These are phyloP conservation scores for Gryllus bimaculatus DNA, from an alignment of 1,140 invertebrate species.

Conservation along the genomic window DNA sequence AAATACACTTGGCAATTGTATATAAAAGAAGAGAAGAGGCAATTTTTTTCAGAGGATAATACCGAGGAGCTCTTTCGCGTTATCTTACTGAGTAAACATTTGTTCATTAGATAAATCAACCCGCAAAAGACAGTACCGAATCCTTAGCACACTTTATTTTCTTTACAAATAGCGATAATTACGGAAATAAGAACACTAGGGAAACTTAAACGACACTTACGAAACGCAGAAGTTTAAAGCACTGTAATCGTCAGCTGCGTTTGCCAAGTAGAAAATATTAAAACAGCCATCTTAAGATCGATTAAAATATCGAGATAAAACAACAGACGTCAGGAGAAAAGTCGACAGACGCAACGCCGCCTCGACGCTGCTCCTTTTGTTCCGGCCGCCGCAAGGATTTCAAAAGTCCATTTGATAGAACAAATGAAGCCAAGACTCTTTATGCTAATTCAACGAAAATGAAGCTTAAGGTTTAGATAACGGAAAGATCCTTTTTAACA, in stretches of 20 bases:
- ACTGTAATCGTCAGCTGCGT: background rate
- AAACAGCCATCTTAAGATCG: background rate
- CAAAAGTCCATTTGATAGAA: background rate
- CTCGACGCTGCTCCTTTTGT: background rate
- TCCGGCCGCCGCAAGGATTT: background rate
- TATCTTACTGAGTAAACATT: too few species aligned
- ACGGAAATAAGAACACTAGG: too few species aligned
- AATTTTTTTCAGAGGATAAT: too few species aligned
- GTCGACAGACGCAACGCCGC: background rate
- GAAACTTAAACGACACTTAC: too few species aligned
- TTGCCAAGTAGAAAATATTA: background rate
- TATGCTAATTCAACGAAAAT: constrained; percentile 1
- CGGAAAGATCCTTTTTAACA: background rate
- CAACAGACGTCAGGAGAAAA: background rate
- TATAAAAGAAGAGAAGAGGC: too few species aligned
- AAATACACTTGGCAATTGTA: too few species aligned
- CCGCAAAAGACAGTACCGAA: too few species aligned
- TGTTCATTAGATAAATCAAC: too few species aligned
- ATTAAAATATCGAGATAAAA: background rate
- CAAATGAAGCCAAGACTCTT: constrained; percentile 4
- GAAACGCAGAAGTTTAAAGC: background rate
- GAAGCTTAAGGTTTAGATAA: background rate
- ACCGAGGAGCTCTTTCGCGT: too few species aligned
- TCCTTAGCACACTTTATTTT: too few species aligned
- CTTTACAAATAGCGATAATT: too few species aligned